Conservation (phyloP, 2,888 invertebrate genomes). For the Cheilosia vulpina region DNA sequence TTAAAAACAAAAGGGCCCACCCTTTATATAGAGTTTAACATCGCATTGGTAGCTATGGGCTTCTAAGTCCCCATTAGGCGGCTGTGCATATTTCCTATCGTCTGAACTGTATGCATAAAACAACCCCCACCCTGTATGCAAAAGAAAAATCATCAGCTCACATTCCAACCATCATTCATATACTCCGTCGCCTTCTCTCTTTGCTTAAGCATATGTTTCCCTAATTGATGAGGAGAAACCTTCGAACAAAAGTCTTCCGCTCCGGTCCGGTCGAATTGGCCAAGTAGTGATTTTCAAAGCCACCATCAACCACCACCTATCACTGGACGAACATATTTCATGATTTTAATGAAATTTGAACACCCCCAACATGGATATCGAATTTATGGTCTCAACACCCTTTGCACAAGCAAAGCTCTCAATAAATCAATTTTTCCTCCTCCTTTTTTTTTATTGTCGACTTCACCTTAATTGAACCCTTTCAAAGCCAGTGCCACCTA, state of each 20-base stretch:
- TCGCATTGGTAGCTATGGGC: too few species aligned
- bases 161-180: too few species aligned
- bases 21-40: too few species aligned
- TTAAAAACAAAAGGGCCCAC: too few species aligned
- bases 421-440: slow-evolving; percentile 53
- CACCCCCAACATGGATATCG: neutral
- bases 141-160: too few species aligned
- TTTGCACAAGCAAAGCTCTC: slow-evolving; percentile 17
- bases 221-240: neutral
- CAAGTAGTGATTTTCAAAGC: neutral
- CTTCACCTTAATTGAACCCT: slow-evolving; percentile 59
- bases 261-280: neutral
- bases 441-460: neutral
- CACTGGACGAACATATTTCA: neutral
- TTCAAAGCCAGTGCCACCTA: slow-evolving; percentile 13
- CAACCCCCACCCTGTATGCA: too few species aligned
- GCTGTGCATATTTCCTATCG: too few species aligned
- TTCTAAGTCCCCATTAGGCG: too few species aligned
- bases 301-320: neutral
- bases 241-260: neutral
- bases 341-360: slow-evolving; percentile 31
- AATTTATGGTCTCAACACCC: neutral
- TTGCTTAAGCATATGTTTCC: too few species aligned
- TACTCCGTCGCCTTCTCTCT: too few species aligned
- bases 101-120: too few species aligned